Percentiles rank a stretch among this genome's conserved stretches.
These are phyloP conservation scores for Salvelinus namaycush DNA, from an alignment of 2,113 vertebrate species.

Conservation along the genomic window DNA sequence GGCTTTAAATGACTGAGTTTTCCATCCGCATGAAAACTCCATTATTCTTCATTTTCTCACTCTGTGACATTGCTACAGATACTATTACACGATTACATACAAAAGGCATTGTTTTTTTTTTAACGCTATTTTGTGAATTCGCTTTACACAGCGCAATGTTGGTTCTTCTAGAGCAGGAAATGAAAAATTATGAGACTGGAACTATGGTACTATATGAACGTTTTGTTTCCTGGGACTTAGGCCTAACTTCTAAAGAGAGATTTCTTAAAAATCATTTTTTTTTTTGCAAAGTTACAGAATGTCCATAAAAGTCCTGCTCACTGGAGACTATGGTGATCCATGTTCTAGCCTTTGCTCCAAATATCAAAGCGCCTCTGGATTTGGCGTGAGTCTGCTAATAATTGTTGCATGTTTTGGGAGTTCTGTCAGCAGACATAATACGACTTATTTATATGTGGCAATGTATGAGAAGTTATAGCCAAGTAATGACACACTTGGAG, in stretches of 20 bases:
- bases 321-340: conserved; percentile 71
- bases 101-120: not conserved
- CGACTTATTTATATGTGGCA: conserved; percentile 23
- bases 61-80: conserved; percentile 23
- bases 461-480: not conserved
- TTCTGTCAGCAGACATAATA: not conserved
- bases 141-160: not conserved
- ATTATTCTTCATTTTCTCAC: conserved; percentile 61
- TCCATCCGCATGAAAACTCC: conserved; percentile 39
- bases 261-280: conserved; percentile 51
- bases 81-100: conserved; percentile 15
- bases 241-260: conserved; percentile 35
- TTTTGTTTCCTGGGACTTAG: not conserved
- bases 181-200: not conserved
- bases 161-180: not conserved
- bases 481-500: conserved; percentile 16
- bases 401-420: conserved; percentile 4
- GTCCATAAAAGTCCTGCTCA: conserved; percentile 67
- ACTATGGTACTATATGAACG: not conserved
- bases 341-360: conserved; percentile 65
- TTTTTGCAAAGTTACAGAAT: conserved; percentile 35
- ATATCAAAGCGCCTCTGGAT: conserved; percentile 50
- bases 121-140: not conserved
- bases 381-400: conserved; percentile 15
- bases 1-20: conserved; percentile 44